Conservation (phyloP, 2,888 invertebrate species). For the Elegia similella region DNA sequence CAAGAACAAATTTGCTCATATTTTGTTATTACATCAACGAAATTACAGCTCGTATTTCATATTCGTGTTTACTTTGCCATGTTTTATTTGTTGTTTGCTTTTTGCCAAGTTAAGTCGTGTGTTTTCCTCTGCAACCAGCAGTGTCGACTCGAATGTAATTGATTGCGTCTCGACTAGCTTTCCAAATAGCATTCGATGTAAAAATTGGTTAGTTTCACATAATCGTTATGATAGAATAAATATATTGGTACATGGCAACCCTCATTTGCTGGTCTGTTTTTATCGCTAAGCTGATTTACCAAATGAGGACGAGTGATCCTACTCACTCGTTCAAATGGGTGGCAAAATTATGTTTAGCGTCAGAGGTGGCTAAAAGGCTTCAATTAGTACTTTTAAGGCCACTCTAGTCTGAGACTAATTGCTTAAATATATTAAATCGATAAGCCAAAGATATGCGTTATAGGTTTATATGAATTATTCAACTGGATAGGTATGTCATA, state of each 20-base stretch:
- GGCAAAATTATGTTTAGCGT: background rate
- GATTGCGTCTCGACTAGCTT: too few species aligned
- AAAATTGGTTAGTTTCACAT: too few species aligned
- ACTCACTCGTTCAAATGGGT: too few species aligned
- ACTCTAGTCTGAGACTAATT: background rate
- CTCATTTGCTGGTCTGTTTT: too few species aligned
- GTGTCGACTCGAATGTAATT: background rate
- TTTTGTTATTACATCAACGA: conserved; percentile 1
- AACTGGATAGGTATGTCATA: too few species aligned
- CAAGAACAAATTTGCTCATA: background rate
- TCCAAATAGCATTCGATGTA: too few species aligned
- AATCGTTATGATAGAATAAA: too few species aligned
- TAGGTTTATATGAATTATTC: too few species aligned
- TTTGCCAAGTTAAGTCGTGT: background rate
- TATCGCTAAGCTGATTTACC: too few species aligned
- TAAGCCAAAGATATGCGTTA: too few species aligned
- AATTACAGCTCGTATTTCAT: conserved; percentile 4
- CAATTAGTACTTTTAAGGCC: background rate
- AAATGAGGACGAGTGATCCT: too few species aligned
- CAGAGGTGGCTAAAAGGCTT: background rate
- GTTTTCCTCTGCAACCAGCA: background rate
- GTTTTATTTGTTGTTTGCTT: conserved; percentile 2
- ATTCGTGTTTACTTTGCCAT: conserved; percentile 3
- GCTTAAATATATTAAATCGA: background rate
- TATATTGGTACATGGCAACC: too few species aligned